Conservation (phyloP, 2,113 vertebrate genomes). For the Strix uralensis region DNA sequence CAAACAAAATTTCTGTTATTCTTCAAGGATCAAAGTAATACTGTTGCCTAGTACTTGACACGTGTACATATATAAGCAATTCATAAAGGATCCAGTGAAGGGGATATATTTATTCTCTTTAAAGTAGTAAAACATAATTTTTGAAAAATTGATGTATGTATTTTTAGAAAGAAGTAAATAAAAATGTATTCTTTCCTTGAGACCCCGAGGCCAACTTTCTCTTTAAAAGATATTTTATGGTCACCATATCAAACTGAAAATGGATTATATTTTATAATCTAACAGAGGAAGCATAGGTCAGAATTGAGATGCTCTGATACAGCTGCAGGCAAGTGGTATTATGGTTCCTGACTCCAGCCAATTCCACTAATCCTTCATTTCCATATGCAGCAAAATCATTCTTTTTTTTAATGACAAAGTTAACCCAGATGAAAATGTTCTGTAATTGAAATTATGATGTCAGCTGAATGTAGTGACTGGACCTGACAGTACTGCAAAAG, state of each 20-base stretch:
- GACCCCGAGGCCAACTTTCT: neutral
- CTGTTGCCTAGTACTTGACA: neutral
- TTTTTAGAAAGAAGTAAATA: constrained; percentile 37
- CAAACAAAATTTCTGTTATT: neutral
- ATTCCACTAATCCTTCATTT: neutral
- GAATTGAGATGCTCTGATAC: neutral
- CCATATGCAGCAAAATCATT: neutral
- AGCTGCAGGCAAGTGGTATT: neutral
- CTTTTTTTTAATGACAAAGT: neutral
- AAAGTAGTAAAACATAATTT: neutral
- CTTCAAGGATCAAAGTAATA: neutral
- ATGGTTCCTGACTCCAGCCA: neutral
- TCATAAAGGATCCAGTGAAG: neutral
- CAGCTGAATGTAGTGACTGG: neutral
- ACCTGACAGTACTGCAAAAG: neutral
- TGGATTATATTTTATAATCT: neutral
- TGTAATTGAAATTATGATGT: neutral
- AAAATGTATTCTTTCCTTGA: neutral
- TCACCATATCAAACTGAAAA: neutral
- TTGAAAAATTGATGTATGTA: neutral
- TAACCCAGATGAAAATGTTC: neutral
- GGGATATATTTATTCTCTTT: neutral
- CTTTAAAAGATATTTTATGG: neutral
- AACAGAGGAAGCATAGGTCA: neutral
- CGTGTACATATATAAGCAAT: neutral